Evolutionary conservation across 2,113 vertebrate genomes (phyloP).

Genomic region (Felis chaus): DNA sequence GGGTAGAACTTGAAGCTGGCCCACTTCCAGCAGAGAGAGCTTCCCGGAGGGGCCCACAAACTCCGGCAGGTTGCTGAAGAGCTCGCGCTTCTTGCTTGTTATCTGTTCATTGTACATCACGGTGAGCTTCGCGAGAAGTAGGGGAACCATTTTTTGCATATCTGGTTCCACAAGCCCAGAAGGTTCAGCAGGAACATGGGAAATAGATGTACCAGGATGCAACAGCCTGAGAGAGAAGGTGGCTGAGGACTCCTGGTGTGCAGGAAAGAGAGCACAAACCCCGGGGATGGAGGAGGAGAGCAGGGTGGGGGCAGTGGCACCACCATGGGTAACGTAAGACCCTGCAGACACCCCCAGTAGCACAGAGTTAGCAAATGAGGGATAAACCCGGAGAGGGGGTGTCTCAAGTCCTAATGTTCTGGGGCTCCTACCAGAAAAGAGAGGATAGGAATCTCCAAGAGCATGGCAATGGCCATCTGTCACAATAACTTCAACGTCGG

Average conservation of each 20-base stretch:
- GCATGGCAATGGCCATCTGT: not conserved
- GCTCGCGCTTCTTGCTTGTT: constrained; percentile 85
- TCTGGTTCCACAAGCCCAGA: constrained; percentile 83
- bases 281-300: not conserved
- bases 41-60: constrained; percentile 78
- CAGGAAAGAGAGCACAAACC: not conserved
- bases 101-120: constrained; percentile 76
- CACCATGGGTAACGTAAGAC: not conserved
- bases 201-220: constrained; percentile 62
- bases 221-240: not conserved
- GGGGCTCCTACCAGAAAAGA: not conserved
- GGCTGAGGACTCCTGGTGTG: not conserved
- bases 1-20: constrained; percentile 92
- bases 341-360: not conserved
- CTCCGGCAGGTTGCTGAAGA: constrained; percentile 85
- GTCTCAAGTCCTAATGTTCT: not conserved
- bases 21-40: constrained; percentile 90
- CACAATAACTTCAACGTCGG: no score
- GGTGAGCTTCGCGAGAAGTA: constrained; percentile 11
- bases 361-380: not conserved
- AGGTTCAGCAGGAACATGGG: constrained; percentile 86
- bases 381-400: not conserved
- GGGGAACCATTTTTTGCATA: constrained; percentile 87
- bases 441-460: not conserved
- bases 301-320: not conserved